These are phyloP conservation scores for Oreochromis mossambicus DNA, from an alignment of 2,797 vertebrate species.

Conservation along the genomic window DNA sequence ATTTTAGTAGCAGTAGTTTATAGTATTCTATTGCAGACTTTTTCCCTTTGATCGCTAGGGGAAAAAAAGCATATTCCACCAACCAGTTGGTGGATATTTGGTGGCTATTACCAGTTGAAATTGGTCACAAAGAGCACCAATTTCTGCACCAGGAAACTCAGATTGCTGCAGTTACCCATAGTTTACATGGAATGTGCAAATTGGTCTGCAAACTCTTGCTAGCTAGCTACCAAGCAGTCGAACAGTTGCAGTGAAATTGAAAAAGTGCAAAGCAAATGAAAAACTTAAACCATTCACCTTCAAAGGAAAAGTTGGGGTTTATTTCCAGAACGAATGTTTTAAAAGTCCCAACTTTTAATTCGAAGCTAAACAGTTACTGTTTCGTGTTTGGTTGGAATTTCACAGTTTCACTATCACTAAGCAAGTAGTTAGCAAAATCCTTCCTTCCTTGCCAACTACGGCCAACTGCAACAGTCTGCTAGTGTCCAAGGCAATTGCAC, in stretches of 20 bases:
- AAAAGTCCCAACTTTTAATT: background rate
- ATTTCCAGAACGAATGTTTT: background rate
- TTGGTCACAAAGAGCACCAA: background rate
- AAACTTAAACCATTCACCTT: background rate
- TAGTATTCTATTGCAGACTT: background rate
- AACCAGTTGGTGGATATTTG: background rate
- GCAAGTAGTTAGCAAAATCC: background rate
- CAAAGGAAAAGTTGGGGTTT: background rate
- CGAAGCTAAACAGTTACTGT: background rate
- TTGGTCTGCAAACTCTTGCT: background rate
- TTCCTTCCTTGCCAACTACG: background rate
- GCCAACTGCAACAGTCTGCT: background rate
- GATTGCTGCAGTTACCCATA: background rate
- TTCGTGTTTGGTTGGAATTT: background rate
- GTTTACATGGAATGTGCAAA: background rate
- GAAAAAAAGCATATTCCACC: background rate
- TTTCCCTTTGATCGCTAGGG: rapidly evolving
- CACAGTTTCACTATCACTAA: background rate
- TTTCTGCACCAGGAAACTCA: background rate
- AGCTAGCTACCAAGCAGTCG: background rate
- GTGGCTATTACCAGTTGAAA: background rate
- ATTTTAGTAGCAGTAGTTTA: background rate
- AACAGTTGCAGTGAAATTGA: background rate
- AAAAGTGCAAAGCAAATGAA: background rate
- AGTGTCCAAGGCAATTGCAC: background rate